Evolutionary conservation across 2,797 vertebrate species (phyloP).

Genomic region (Chaenodraco wilsoni): DNA sequence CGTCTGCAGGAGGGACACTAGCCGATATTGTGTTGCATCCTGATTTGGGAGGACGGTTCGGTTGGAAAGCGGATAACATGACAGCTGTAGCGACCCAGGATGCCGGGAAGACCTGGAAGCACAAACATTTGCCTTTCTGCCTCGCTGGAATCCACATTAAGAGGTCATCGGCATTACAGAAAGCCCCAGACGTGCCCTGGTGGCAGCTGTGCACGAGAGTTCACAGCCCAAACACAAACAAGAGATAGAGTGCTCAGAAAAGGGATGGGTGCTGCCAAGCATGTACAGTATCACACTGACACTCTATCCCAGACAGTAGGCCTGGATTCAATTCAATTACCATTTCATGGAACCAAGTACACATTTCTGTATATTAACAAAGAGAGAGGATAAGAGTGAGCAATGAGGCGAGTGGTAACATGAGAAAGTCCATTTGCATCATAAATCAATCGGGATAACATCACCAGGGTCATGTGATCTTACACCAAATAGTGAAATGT

Average conservation of each 20-base stretch:
- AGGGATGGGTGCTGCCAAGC: slow-evolving; percentile 38
- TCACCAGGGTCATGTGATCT: slow-evolving; percentile 57
- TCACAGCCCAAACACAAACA: slow-evolving; percentile 74
- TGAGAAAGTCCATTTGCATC: slow-evolving; percentile 55
- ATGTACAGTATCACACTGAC: slow-evolving; percentile 38
- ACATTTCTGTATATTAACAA: slow-evolving; percentile 34
- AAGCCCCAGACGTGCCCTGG: slow-evolving; percentile 51
- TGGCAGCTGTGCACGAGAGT: slow-evolving; percentile 72
- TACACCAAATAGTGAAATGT: slow-evolving; percentile 58
- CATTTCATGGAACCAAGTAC: slow-evolving; percentile 35
- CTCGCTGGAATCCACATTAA: slow-evolving; percentile 78
- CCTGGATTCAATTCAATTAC: slow-evolving; percentile 43
- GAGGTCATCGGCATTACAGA: slow-evolving; percentile 69
- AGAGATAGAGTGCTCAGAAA: slow-evolving; percentile 51
- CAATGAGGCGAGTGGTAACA: slow-evolving; percentile 48
- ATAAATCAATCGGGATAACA: slow-evolving; percentile 71
- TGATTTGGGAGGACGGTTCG: slow-evolving; percentile 43
- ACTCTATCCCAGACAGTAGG: slow-evolving; percentile 16
- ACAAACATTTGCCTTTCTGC: slow-evolving; percentile 71
- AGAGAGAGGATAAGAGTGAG: slow-evolving; percentile 23
- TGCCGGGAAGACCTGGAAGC: slow-evolving; percentile 50
- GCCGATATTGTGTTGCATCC: slow-evolving; percentile 57
- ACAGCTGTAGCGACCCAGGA: slow-evolving; percentile 68
- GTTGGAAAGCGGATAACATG: slow-evolving; percentile 57
- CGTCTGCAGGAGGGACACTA: slow-evolving; percentile 46